Evolutionary conservation across 2,888 invertebrate species (phyloP), one percentile per base, ranked within the genome.

Genomic region (Pandemis corylana): DNA sequence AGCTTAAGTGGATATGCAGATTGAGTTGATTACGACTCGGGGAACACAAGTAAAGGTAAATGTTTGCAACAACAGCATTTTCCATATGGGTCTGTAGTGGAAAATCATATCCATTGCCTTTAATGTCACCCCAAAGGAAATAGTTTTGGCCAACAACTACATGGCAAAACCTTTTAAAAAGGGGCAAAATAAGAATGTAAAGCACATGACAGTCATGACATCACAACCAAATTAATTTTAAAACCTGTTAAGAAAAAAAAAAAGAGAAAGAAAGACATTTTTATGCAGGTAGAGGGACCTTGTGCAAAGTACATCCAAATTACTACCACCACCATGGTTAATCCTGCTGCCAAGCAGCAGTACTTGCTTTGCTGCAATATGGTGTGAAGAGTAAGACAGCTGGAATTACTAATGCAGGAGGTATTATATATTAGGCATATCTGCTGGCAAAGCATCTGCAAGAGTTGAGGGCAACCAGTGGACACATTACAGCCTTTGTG

Each of bases 11-110:
- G 28, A 36, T 56, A 20, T n/a, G 46, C 28, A 62, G 20, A 20
- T 67, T 13, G 20, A 5, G 10, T 56, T 36, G 44, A 6, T 53
- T 20, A 71, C 41, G 41, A 44, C 2, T 5, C 12, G 42, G 13
- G 7, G 53, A 56, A 2, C 4, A 56, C 66, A 71, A 68, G 65
- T 53, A 49, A 75, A 51, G 77, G 90, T 88, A 49, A 75, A 51
- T 78, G 90, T 88, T 76, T 85, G 92, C 92, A 92, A 90, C 79
- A 80, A 82, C 89, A 92, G 92, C 92, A 87, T 85, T 86, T 88
- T 84, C 86, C 90, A 90, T 76, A 20, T 77, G 72, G 78, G 68
- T 79, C 85, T 87, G 59, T 68, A 77, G 82, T 87, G 85, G 85
- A 86, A 89, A 88, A 86, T 84, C 81, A 92, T 92, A 92, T 85